Evolutionary conservation across 2,797 vertebrate genomes (phyloP), one percentile per base, ranked within the genome.

Genomic region (Centropyge bicolor): DNA sequence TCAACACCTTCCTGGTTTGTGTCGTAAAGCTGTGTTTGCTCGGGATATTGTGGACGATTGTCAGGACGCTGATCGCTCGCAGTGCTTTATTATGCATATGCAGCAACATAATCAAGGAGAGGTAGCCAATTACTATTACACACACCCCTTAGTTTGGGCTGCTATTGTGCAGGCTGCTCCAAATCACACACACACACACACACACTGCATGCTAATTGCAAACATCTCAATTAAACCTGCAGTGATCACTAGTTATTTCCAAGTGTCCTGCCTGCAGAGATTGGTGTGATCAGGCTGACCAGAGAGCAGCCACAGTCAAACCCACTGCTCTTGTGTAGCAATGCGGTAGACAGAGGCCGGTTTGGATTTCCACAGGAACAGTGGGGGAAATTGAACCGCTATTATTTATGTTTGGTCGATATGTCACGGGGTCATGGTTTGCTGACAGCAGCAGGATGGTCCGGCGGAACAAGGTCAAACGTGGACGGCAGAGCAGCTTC

Each of bases 321-420:
- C 57, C 73, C 62, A 4, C 7, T 41, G 85, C 45, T 65, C 62
- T 63, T 74, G 73, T 90, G 91, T 70, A 86, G 91, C 92, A 93
- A 68, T 93, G 92, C 91, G 86, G 91, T 87, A 89, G 54, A 86
- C 63, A 11, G 74, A 66, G 52, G 59, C 38, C 36, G 81, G 83
- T 73, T 89, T 86, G 38, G 68, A 64, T 93, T 91, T 92, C 87
- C 82, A 72, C 43, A 48, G 75, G 61, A 86, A 68, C 75, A 9
- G 69, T 48, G 74, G 60, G 56, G 74, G 62, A 62, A 73, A 83
- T 82, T 88, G 85, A 91, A 87, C 65, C 75, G 75, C 86, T 89
- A 81, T 92, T 92, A 91, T 91, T 92, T 89, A 87, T 88, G 82
- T 88, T 78, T 77, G 88, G 80, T 92, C 92, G 90, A 93, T 92